Base-by-base conservation (phyloP, 2,888 invertebrate species). In the Tenthredo livida region DNA sequence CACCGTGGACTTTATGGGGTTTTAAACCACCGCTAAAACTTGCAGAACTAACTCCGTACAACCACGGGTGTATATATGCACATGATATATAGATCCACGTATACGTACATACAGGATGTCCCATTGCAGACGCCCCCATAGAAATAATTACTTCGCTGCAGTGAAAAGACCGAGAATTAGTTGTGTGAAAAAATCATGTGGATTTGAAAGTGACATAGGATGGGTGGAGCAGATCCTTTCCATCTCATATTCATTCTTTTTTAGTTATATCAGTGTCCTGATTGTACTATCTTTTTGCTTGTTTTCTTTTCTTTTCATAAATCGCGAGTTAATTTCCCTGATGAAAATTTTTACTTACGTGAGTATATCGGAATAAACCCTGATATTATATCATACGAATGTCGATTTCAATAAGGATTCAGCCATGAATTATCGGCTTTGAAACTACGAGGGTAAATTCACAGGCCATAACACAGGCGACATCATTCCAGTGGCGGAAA, bases 401-500 rank as follows among this genome's bases (percentile, higher is more conserved):
- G 10, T 29, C 25, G 2, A 33, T 67, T 33, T 17, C 67, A 67
- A 17, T 17, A 6, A 67, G 15, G 6, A 25, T 33, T 6, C 15
- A 33, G 7, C 67, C 33, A 67, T 67, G 67, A 67, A 67, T 67
- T 67, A 67, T 67, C 33, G 17, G 33, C 15, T 17, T 6, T 25
- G 33, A 67, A 67, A 67, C 33, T 67, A 33, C 33, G 67, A 33
- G 33, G 17, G 33, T 33, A 67, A 12, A 67, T 67, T 67, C 67
- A 67, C 67, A 67, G 67, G 33, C 67, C 67, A 67, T 33, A 67
- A 17, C 67, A 29, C 67, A 29, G 25, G 67, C 67, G 67, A 33
- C 29, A 67, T 67, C 67, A 67, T 67, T 10, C 33, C 15, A 6
- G 67, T 33, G 29, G 33, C 7, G 25, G 33, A 1, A 67, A 67